Base-by-base conservation (phyloP, 2,797 vertebrate species). In the Crenichthys baileyi region DNA sequence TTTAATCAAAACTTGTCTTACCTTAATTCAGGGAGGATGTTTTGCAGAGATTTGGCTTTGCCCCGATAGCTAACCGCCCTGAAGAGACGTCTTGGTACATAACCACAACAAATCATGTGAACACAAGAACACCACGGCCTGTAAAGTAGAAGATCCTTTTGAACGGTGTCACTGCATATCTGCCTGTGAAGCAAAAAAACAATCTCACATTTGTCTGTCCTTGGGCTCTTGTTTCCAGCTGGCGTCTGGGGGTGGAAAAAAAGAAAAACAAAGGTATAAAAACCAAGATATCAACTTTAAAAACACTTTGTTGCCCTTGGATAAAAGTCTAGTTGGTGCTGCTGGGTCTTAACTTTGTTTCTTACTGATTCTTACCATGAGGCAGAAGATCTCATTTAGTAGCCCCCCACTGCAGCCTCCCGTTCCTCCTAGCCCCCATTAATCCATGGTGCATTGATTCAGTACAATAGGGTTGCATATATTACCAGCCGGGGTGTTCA, bases 391-490 rank as follows among this genome's bases (percentile, higher is more conserved):
- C 73, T 85, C 81, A 85, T 71, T 46, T 84, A 83, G 83, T 79
- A 70, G 83, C 82, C 72, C 71, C 53, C 84, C 83, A 39, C 85
- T 76, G 73, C 73, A 63, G 76, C 73, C 75, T 72, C 31, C 16
- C 41, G 50, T 90, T 86, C 91, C 85, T 81, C 89, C 88, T 80
- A 41, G 60, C 26, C 77, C 88, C 90, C 86, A 95, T 95, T 95
- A 95, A 89, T 73, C 82, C 90, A 93, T 56, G 94, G 90, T 94
- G 94, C 94, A 95, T 94, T 95, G 94, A 92, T 86, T 94, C 77
- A 61, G 76, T 83, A 96, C 95, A 96, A 96, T 92, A 92, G 95
- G 53, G 79, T 41, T 44, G 95, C 93, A 96, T 96, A 96, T 84
- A 95, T 96, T 95, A 95, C 87, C 83, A 85, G 74, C 67, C 75